Evolutionary conservation across 2,888 invertebrate species (phyloP).

Genomic region (Anorthoa munda): DNA sequence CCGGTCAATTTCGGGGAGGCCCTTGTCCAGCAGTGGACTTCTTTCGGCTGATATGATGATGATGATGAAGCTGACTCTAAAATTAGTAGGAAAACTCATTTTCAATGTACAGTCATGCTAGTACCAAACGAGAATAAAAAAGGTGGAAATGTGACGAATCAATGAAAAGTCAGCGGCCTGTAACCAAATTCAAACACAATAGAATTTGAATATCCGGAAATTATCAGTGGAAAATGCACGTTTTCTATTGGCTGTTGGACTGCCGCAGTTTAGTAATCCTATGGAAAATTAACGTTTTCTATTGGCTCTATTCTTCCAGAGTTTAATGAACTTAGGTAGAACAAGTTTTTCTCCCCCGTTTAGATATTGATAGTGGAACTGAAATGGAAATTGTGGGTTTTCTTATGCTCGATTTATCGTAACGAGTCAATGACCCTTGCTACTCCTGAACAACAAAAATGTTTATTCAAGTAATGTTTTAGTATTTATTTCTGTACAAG

Average conservation of each 20-base stretch:
- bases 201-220: conserved; percentile 22
- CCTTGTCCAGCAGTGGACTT: too few species aligned
- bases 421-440: neutral
- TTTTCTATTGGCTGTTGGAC: neutral
- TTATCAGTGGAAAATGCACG: neutral
- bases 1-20: too few species aligned
- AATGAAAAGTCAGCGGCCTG: neutral
- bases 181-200: conserved; percentile 20
- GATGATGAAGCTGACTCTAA: neutral
- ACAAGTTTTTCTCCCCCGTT: too few species aligned
- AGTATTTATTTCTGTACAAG: too few species aligned
- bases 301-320: too few species aligned
- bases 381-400: neutral
- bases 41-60: too few species aligned
- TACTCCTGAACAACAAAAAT: too few species aligned
- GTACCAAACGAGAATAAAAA: neutral
- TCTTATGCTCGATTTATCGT: neutral
- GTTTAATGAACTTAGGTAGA: neutral
- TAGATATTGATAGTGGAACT: too few species aligned
- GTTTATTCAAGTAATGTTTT: too few species aligned
- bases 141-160: conserved; percentile 17
- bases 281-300: too few species aligned
- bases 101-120: neutral
- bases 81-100: neutral
- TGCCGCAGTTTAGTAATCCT: neutral